phyloP scores from a whole-genome alignment of 1,140 invertebrate genomes.

The Psix sp. region DNA sequence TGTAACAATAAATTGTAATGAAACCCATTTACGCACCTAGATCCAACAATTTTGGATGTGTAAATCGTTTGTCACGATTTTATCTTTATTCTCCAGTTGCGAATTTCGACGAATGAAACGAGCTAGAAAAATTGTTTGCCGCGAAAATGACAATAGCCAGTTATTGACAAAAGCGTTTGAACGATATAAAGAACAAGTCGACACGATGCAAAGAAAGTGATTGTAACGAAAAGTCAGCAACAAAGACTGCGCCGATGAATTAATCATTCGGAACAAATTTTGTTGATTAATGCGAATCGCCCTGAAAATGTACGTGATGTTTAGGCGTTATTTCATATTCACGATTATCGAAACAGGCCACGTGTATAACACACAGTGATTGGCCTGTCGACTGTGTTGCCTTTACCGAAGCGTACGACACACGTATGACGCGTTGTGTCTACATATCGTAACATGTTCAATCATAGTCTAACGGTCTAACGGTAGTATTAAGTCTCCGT shows the following conservation, averaged over 20 bases:
- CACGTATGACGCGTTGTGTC: slow-evolving; percentile 33
- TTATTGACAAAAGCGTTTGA: too few relatives aligned
- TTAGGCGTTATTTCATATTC: slow-evolving; percentile 37
- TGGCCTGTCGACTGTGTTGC: slow-evolving; percentile 36
- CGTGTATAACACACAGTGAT: slow-evolving; percentile 32
- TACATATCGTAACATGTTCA: slow-evolving; percentile 47
- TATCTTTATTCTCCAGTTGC: too few relatives aligned
- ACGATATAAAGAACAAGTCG: not conserved
- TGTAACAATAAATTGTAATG: too few relatives aligned
- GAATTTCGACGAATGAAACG: too few relatives aligned
- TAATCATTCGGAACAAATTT: slow-evolving; percentile 35
- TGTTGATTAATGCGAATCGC: slow-evolving; percentile 35
- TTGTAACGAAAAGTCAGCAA: slow-evolving; percentile 8
- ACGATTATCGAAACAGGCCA: slow-evolving; percentile 43
- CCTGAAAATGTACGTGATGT: slow-evolving; percentile 45
- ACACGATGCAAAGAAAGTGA: slow-evolving; percentile 16
- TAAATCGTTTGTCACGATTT: too few relatives aligned
- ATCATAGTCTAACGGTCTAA: slow-evolving; percentile 32
- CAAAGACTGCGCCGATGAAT: slow-evolving; percentile 23
- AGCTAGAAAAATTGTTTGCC: too few relatives aligned
- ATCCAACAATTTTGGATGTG: too few relatives aligned
- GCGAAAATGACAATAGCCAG: too few relatives aligned
- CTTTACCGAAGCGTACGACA: slow-evolving; percentile 48
- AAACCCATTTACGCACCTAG: too few relatives aligned
- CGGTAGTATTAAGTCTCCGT: slow-evolving; percentile 34